These are phyloP conservation scores for Sinhomidia bicolor DNA, from an alignment of 2,888 invertebrate species.

Conservation along the genomic window DNA sequence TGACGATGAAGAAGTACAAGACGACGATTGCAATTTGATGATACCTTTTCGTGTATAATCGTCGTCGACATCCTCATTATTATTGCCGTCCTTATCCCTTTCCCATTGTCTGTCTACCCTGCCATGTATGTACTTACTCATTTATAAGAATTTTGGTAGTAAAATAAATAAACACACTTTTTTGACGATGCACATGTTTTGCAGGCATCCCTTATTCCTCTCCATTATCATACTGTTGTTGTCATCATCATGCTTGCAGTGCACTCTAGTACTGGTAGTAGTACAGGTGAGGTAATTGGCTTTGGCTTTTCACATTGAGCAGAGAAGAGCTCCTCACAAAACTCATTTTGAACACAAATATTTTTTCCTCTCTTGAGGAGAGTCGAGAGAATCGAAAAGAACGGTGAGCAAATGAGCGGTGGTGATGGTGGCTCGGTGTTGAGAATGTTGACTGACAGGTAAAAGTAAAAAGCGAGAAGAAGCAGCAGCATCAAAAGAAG, in stretches of 20 bases:
- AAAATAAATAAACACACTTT: not conserved
- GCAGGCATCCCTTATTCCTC: not conserved
- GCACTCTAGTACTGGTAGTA: no score
- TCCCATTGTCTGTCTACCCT: not conserved
- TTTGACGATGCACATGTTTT: not conserved
- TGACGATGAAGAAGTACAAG: not conserved
- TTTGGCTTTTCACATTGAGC: not conserved
- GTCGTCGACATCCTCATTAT: not conserved
- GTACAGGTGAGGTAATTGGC: conserved; percentile 53
- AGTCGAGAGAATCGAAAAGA: not conserved
- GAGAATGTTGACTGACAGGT: conserved; percentile 73
- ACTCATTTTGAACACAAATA: not conserved
- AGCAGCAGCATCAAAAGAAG: not conserved
- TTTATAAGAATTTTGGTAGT: no score
- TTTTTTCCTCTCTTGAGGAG: not conserved
- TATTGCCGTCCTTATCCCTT: not conserved
- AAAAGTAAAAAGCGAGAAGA: conserved; percentile 60
- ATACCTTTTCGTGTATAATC: conserved; percentile 53
- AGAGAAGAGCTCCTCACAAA: not conserved
- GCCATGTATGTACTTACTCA: no score
- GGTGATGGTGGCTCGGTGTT: conserved; percentile 15
- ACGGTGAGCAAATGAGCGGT: not conserved
- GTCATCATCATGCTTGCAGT: not conserved
- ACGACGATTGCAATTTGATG: conserved; percentile 34
- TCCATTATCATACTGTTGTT: no score